phyloP scores from a whole-genome alignment of 2,797 vertebrate species.

The Huso huso region DNA sequence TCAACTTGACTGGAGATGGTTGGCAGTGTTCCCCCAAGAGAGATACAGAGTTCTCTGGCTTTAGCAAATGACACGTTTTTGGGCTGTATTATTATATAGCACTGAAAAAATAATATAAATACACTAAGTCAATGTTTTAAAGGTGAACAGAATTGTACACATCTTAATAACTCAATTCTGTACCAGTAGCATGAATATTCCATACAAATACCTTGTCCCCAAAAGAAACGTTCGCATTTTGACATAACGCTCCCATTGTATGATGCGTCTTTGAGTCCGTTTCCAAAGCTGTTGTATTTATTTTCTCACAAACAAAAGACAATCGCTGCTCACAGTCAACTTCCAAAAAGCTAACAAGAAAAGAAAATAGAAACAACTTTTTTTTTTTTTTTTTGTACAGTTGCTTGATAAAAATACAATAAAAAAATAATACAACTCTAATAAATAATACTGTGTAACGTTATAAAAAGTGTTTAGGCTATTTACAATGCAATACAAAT shows the following conservation, averaged over 20 bases:
- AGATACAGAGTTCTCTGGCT: conserved; percentile 63
- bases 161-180: no score
- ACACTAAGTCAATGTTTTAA: conserved; percentile 1
- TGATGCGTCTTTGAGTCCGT: conserved; percentile 50
- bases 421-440: no score
- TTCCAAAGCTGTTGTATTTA: conserved; percentile 74
- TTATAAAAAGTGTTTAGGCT: no score
- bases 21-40: conserved; percentile 67
- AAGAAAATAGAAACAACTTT: no score
- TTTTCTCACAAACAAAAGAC: conserved; percentile 81
- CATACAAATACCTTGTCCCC: conserved; percentile 72
- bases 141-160: no score
- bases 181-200: no score
- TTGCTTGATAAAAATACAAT: no score
- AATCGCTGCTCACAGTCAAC: conserved; percentile 37
- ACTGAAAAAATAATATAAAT: conserved; percentile 57
- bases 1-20: conserved; percentile 76
- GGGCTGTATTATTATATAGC: conserved; percentile 58
- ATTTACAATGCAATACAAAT: no score
- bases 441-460: no score
- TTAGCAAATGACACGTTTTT: conserved; percentile 43
- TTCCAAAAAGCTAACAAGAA: no score
- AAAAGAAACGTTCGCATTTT: conserved; percentile 50
- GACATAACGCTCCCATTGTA: conserved; percentile 54
- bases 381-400: no score